These are phyloP conservation scores for Trinectes maculatus DNA, from an alignment of 2,113 vertebrate genomes.

Conservation along the genomic window DNA sequence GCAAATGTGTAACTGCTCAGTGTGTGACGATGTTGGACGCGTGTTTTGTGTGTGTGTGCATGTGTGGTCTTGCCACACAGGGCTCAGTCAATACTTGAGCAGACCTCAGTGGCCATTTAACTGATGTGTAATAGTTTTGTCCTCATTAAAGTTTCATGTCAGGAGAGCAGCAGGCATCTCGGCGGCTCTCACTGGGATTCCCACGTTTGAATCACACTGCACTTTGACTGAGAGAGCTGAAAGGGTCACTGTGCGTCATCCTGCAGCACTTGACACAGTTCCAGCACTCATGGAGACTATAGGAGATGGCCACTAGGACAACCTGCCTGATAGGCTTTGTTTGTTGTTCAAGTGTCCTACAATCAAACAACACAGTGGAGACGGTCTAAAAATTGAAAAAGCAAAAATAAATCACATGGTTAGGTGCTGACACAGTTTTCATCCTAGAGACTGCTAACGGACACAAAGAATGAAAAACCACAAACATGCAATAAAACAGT, in stretches of 20 bases:
- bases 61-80: slow-evolving; percentile 55
- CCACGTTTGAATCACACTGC: slow-evolving; percentile 32
- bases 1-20: neutral
- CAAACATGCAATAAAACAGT: no score
- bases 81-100: slow-evolving; percentile 61
- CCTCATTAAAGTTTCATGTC: slow-evolving; percentile 85
- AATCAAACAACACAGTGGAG: neutral
- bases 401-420: neutral
- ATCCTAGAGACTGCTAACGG: no score
- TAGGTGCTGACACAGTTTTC: no score
- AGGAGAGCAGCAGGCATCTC: slow-evolving; percentile 42
- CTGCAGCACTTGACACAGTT: slow-evolving; percentile 8
- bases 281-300: neutral
- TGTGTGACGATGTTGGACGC: slow-evolving; percentile 5
- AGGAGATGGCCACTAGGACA: neutral
- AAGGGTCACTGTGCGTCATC: slow-evolving; percentile 24
- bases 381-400: neutral
- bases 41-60: slow-evolving; percentile 4
- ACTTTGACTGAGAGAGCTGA: slow-evolving; percentile 40
- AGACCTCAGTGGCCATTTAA: slow-evolving; percentile 50
- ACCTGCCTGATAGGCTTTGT: neutral
- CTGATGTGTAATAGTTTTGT: slow-evolving; percentile 74
- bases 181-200: slow-evolving; percentile 43
- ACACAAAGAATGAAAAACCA: no score
- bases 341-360: no score